These are phyloP conservation scores for Taenioides sp. DNA, from an alignment of 2,797 vertebrate genomes.

Conservation along the genomic window DNA sequence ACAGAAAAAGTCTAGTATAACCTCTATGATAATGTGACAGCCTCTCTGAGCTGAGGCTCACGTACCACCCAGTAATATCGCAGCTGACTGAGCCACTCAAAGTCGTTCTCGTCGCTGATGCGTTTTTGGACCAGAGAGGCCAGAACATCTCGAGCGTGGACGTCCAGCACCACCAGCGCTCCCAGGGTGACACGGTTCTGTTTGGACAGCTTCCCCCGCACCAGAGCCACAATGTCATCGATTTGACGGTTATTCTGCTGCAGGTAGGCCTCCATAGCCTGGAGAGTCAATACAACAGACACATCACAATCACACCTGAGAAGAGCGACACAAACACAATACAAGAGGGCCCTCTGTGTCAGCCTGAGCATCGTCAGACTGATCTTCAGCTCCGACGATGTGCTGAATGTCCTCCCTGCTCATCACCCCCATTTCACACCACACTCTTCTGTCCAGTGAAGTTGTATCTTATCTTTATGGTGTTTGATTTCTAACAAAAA, in stretches of 20 bases:
- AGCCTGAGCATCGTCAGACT: too few species aligned
- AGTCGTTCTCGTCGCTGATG: constrained; percentile 85
- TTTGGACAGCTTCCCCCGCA: constrained; percentile 86
- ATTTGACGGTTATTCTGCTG: constrained; percentile 84
- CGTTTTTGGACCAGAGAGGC: constrained; percentile 81
- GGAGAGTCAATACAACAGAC: constrained; percentile 12
- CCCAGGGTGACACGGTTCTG: constrained; percentile 86
- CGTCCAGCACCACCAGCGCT: constrained; percentile 86
- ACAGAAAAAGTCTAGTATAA: too few species aligned
- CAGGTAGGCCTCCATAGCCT: constrained; percentile 84
- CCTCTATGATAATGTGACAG: too few species aligned
- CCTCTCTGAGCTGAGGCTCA: neutral
- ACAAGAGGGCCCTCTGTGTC: too few species aligned
- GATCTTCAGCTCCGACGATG: too few species aligned
- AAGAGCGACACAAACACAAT: too few species aligned
- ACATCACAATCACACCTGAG: too few species aligned
- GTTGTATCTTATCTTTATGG: too few species aligned
- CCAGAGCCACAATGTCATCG: constrained; percentile 87
- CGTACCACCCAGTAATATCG: constrained; percentile 88
- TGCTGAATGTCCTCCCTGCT: too few species aligned
- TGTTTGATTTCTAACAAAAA: too few species aligned
- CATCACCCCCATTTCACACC: too few species aligned
- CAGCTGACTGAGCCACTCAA: constrained; percentile 91
- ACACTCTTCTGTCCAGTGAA: too few species aligned
- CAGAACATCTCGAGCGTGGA: constrained; percentile 87